A percentile compares a stretch with the other conserved stretches of the same genome.
phyloP scores from a whole-genome alignment of 1,140 invertebrate species.

The Aphelenchoides avenae region DNA sequence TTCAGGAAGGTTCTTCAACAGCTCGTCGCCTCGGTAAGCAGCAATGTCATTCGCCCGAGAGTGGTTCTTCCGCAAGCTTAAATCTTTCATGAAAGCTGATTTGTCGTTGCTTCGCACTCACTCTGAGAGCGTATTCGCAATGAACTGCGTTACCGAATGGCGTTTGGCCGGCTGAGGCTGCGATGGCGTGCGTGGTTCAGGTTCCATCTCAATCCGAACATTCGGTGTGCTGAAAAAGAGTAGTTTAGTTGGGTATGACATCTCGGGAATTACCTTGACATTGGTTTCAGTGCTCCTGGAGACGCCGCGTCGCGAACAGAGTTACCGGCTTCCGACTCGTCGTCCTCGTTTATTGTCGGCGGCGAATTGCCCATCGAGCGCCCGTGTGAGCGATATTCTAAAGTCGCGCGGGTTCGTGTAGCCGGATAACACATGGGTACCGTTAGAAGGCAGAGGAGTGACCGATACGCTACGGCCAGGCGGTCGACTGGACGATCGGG shows the following conservation, averaged over 20 bases:
- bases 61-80: no score
- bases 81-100: no score
- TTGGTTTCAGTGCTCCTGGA: no score
- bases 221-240: constrained; percentile 27
- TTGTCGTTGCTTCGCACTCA: no score
- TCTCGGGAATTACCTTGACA: neutral
- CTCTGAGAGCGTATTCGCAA: neutral
- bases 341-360: constrained; percentile 31
- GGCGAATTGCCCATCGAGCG: constrained; percentile 29
- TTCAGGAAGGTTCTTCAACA: constrained; percentile 30
- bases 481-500: no score
- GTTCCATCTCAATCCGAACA: constrained; percentile 16
- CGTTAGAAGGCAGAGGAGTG: constrained; percentile 13
- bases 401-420: neutral
- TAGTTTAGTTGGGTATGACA: constrained; percentile 16
- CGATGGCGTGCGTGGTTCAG: neutral
- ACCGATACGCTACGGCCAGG: constrained; percentile 5
- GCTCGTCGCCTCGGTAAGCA: constrained; percentile 18
- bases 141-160: neutral
- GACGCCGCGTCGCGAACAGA: constrained; percentile 11
- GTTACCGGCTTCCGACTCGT: constrained; percentile 24
- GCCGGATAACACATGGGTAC: constrained; percentile 2
- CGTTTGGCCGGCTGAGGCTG: neutral
- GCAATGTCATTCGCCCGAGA: constrained; percentile 5
- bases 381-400: neutral